Evolutionary conservation across 2,888 invertebrate genomes (phyloP), one percentile per base, ranked within the genome.

Genomic region (Pammene aurita): DNA sequence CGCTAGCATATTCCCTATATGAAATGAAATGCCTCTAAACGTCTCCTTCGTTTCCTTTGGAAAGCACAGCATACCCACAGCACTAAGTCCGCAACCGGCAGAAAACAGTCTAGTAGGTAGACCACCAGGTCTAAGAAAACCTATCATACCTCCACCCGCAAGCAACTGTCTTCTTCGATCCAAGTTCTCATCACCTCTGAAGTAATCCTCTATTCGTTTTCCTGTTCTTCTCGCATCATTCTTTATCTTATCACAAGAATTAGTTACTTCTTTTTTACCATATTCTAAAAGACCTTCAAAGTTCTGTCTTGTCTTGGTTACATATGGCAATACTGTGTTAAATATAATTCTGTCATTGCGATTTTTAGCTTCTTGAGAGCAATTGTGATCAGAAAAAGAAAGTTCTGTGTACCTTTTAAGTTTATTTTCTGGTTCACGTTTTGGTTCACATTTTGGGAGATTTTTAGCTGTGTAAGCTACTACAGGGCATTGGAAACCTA

Each of bases 61-160:
- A n/a, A 68, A 68, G 26, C 62, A 62, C n/a, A 62, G 18, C 41
- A 50, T 6, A 2, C 62, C 62, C 1, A 55, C 16, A 5, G 48
- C 34, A 7, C 52, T 34, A 1, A 46, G 34, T 11, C 41, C 62
- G 13, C 14, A 16, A 34, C 48, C 42, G 0, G 62, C 41, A 0
- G 2, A 14, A 5, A 62, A 52, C 5, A 52, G n/a, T 18, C 50
- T 62, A 6, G 41, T 52, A 18, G 41, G 9, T 11, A 62, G 0
- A 26, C 52, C 52, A 41, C 62, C 62, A 44, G 58, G 26, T n/a
- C 14, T 52, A 10, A 52, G 9, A 41, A 5, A 62, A 0, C 62
- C 62, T 18, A 62, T 2, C 10, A 62, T 9, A 16, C 62, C 38
- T 50, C 41, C 62, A 11, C 41, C 16, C 0, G 38, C 50, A 0